These are phyloP conservation scores for Apodemia duryi DNA, from an alignment of 2,888 invertebrate genomes.

Conservation along the genomic window DNA sequence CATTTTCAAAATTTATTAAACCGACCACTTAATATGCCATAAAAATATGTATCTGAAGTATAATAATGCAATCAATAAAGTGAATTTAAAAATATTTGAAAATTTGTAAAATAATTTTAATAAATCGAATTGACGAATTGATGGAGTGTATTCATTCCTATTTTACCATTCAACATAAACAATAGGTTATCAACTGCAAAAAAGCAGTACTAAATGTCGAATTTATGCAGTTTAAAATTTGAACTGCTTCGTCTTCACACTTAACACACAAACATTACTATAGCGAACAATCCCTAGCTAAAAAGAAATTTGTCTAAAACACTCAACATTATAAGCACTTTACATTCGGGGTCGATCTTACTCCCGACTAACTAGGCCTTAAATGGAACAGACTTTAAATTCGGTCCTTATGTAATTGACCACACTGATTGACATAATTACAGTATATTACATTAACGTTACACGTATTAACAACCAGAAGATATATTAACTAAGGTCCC, in stretches of 20 bases:
- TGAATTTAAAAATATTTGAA: neutral
- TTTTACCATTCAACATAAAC: neutral
- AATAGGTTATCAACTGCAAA: neutral
- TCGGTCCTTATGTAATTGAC: slow-evolving; percentile 71
- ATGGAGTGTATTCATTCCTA: neutral
- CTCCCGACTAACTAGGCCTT: slow-evolving; percentile 13
- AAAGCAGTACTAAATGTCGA: neutral
- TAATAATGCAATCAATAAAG: neutral
- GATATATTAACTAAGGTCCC: slow-evolving; percentile 62
- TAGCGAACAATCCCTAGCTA: slow-evolving; percentile 11
- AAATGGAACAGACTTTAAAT: slow-evolving; percentile 51
- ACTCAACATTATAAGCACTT: slow-evolving; percentile 21
- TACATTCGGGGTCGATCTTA: neutral
- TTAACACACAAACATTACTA: slow-evolving; percentile 11
- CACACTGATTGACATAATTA: slow-evolving; percentile 62
- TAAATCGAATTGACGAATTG: no score
- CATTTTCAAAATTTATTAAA: no score
- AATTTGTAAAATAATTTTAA: neutral
- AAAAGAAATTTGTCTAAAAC: slow-evolving; percentile 20
- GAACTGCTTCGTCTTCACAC: neutral
- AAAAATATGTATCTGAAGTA: no score
- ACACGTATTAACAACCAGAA: slow-evolving; percentile 72
- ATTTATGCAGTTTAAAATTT: neutral
- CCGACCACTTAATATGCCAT: no score
- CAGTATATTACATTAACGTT: slow-evolving; percentile 43